These are phyloP conservation scores for Luehdorfia chinensis DNA, from an alignment of 1,140 invertebrate genomes.

Conservation along the genomic window DNA sequence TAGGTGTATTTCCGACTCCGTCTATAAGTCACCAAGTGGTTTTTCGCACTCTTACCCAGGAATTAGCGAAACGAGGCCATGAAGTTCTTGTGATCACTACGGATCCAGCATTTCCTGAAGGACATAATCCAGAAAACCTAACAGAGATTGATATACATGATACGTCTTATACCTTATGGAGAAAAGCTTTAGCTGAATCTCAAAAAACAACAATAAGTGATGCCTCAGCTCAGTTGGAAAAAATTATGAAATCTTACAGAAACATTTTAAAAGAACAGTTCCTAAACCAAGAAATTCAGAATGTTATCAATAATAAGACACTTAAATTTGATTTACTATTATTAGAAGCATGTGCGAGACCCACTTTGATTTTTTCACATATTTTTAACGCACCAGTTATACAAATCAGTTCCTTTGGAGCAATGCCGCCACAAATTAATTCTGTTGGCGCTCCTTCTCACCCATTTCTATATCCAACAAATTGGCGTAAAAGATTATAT, in stretches of 20 bases:
- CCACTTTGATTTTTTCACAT: not conserved
- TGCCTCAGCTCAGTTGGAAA: too few species aligned
- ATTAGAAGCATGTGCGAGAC: constrained; percentile 5
- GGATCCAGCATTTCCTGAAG: constrained; percentile 27
- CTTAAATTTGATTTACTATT: constrained; percentile 18
- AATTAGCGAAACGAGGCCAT: constrained; percentile 27
- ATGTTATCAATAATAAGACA: constrained; percentile 36
- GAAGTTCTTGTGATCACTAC: constrained; percentile 46
- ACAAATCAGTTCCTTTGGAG: constrained; percentile 8
- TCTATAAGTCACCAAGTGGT: constrained; percentile 65
- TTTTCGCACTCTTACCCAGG: constrained; percentile 41
- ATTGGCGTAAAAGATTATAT: not conserved
- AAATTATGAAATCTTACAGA: not conserved
- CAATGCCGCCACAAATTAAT: not conserved
- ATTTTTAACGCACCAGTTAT: constrained; percentile 10
- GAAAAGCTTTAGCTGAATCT: constrained; percentile 23
- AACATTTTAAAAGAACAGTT: constrained; percentile 32
- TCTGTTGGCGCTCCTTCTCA: constrained; percentile 9
- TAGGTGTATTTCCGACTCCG: constrained; percentile 63
- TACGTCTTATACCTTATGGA: constrained; percentile 21
- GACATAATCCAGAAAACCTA: constrained; percentile 24
- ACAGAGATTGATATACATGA: constrained; percentile 38
- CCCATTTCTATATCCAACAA: constrained; percentile 1
- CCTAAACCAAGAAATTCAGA: constrained; percentile 33
- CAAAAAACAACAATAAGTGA: constrained; percentile 5